Evolutionary conservation across 1,140 invertebrate species (phyloP).

Genomic region (Physella acuta): DNA sequence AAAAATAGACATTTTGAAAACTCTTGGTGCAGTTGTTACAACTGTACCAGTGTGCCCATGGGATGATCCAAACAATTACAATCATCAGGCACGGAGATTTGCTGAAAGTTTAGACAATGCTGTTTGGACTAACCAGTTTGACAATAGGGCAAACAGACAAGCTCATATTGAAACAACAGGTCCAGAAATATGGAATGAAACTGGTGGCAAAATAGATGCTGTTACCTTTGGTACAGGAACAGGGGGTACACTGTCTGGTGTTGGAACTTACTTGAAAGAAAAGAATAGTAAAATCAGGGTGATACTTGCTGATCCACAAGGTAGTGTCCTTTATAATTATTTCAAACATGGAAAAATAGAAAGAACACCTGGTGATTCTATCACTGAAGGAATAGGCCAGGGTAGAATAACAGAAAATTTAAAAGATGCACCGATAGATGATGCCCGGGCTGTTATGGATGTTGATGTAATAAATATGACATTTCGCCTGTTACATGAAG

Average conservation of each 20-base stretch:
- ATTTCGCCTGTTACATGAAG: slow-evolving; percentile 57
- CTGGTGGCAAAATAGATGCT: slow-evolving; percentile 57
- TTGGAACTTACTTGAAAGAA: slow-evolving; percentile 56
- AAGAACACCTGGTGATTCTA: slow-evolving; percentile 54
- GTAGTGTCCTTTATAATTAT: slow-evolving; percentile 59
- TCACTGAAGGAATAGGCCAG: slow-evolving; percentile 60
- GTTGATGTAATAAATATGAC: slow-evolving; percentile 56
- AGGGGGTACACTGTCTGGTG: slow-evolving; percentile 58
- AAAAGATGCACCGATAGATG: slow-evolving; percentile 56
- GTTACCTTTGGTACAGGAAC: slow-evolving; percentile 59
- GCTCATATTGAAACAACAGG: slow-evolving; percentile 63
- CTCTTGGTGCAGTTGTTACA: slow-evolving; percentile 55
- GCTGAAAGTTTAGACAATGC: slow-evolving; percentile 59
- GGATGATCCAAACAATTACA: slow-evolving; percentile 57
- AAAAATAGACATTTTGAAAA: slow-evolving; percentile 56
- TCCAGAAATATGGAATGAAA: slow-evolving; percentile 64
- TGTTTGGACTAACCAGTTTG: slow-evolving; percentile 62
- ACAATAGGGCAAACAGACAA: slow-evolving; percentile 59
- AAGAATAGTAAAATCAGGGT: slow-evolving; percentile 56
- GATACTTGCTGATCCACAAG: slow-evolving; percentile 58
- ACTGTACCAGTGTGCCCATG: slow-evolving; percentile 55
- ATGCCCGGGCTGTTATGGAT: slow-evolving; percentile 52
- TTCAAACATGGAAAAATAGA: slow-evolving; percentile 58
- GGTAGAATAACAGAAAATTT: slow-evolving; percentile 58
- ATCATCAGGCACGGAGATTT: slow-evolving; percentile 56